Percentiles rank a stretch among this genome's conserved stretches.
Evolutionary conservation across 2,888 invertebrate genomes (phyloP).

Genomic region (Leptothorax acervorum): DNA sequence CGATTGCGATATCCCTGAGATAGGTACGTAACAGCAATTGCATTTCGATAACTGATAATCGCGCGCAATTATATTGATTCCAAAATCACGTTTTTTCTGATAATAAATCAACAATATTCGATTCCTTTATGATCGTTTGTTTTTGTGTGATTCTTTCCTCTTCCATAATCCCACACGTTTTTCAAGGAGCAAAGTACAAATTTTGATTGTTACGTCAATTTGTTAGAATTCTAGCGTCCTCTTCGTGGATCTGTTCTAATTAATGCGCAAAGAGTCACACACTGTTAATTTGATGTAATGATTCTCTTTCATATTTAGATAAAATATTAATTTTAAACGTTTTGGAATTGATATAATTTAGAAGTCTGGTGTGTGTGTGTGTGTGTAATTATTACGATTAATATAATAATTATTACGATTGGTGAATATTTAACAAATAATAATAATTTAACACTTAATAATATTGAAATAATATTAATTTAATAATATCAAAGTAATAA

Average conservation of each 20-base stretch:
- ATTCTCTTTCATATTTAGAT: not conserved
- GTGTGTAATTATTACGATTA: too few relatives aligned
- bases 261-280: not conserved
- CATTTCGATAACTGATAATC: not conserved
- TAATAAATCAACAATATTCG: not conserved
- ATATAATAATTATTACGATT: too few relatives aligned
- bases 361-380: not conserved
- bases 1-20: not conserved
- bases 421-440: too few relatives aligned
- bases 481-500: too few relatives aligned
- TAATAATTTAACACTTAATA: too few relatives aligned
- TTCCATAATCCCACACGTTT: not conserved
- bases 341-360: not conserved
- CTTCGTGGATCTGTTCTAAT: not conserved
- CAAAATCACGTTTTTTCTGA: not conserved
- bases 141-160: not conserved
- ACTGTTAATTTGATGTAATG: not conserved
- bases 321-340: not conserved
- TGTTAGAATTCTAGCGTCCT: not conserved
- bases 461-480: too few relatives aligned
- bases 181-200: not conserved
- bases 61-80: not conserved
- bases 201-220: not conserved
- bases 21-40: slow-evolving; percentile 4
- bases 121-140: not conserved